A percentile compares a stretch with the other conserved stretches of the same genome.
Evolutionary conservation across 1,140 invertebrate genomes (phyloP).

Genomic region (Euwallacea fornicatus): DNA sequence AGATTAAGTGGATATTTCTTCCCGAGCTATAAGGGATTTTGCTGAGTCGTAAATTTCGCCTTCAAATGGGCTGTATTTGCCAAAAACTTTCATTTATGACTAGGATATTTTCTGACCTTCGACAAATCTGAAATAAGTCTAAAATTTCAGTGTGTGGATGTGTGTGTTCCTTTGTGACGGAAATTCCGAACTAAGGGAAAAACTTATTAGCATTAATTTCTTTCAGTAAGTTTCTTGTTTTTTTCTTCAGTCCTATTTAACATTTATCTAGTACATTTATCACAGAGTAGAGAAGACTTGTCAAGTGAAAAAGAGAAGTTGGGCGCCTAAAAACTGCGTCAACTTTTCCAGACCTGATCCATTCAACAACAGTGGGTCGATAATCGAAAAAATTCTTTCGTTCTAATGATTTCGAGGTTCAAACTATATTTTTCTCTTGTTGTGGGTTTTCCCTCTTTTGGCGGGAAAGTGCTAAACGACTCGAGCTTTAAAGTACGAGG

Average conservation of each 20-base stretch:
- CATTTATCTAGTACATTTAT: slow-evolving; percentile 37
- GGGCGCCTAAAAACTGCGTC: slow-evolving; percentile 36
- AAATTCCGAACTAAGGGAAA: slow-evolving; percentile 5
- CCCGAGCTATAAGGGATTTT: neutral
- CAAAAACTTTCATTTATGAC: neutral
- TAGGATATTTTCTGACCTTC: no score
- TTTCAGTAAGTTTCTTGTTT: slow-evolving; percentile 30
- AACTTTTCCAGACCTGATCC: slow-evolving; percentile 17
- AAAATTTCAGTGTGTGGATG: no score
- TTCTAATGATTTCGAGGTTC: no score
- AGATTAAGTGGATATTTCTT: slow-evolving; percentile 29
- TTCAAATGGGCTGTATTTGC: neutral
- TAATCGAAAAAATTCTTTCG: no score
- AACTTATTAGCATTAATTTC: slow-evolving; percentile 33
- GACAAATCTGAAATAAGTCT: no score
- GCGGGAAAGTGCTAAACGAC: no score
- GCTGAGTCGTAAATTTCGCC: slow-evolving; percentile 10
- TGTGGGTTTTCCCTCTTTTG: no score
- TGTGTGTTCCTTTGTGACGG: neutral
- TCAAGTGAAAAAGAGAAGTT: slow-evolving; percentile 36
- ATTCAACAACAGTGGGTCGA: no score
- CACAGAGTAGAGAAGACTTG: slow-evolving; percentile 23
- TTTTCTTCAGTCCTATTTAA: slow-evolving; percentile 33
- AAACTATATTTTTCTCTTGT: no score
- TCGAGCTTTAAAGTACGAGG: no score